These are phyloP conservation scores for Zeuzera pyrina DNA, from an alignment of 2,888 invertebrate genomes.

Conservation along the genomic window DNA sequence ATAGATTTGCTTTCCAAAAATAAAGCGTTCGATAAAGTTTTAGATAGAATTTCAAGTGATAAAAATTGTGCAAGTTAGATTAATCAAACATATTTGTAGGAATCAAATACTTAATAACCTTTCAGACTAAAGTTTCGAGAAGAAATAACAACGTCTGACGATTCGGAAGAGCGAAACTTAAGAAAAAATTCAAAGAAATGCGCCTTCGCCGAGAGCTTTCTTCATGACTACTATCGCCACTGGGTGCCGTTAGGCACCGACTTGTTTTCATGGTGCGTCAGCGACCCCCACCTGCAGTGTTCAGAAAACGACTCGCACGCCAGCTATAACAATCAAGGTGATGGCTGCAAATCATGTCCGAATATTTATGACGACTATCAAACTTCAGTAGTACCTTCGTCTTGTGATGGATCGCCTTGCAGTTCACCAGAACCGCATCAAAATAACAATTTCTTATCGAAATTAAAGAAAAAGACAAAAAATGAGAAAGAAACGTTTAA, in stretches of 20 bases:
- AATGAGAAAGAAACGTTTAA: constrained; percentile 8
- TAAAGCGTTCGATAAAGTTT: too few species aligned
- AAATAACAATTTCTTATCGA: constrained; percentile 21
- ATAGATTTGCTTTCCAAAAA: too few species aligned
- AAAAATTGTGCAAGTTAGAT: too few species aligned
- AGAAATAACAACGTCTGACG: constrained; percentile 28
- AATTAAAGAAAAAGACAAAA: constrained; percentile 17
- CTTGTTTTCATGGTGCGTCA: constrained; percentile 34
- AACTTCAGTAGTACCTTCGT: constrained; percentile 27
- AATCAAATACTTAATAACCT: too few species aligned
- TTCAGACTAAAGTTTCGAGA: constrained; percentile 38
- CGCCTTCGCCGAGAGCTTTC: constrained; percentile 43
- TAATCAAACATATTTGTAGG: too few species aligned
- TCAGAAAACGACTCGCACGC: constrained; percentile 25
- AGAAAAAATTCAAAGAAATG: constrained; percentile 23
- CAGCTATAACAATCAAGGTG: constrained; percentile 26
- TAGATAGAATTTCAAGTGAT: too few species aligned
- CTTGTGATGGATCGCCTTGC: constrained; percentile 28
- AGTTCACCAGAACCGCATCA: constrained; percentile 15
- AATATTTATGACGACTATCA: constrained; percentile 40
- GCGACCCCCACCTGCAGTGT: constrained; percentile 33
- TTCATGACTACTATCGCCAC: constrained; percentile 45
- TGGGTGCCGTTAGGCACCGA: constrained; percentile 38
- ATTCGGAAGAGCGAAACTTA: constrained; percentile 23
- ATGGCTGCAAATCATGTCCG: constrained; percentile 39